phyloP scores from a whole-genome alignment of 92 coral and sea anemone species.

The Paramuricea clavata region DNA sequence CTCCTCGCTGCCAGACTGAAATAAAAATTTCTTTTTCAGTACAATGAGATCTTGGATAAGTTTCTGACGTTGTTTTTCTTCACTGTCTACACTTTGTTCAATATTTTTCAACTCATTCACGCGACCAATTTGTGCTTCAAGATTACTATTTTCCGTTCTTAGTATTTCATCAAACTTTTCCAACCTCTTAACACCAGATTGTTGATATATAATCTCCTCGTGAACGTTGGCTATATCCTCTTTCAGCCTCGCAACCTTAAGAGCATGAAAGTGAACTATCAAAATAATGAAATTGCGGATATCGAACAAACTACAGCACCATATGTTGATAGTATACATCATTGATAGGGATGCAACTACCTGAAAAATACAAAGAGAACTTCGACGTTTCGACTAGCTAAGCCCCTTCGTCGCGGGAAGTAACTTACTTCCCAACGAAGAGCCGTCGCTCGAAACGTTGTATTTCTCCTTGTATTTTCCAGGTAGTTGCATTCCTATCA shows the following conservation, averaged over 20 bases:
- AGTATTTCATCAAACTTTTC: constrained; percentile 85
- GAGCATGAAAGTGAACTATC: neutral
- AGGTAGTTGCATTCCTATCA: too few relatives aligned
- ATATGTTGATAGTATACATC: too few relatives aligned
- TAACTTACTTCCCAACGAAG: too few relatives aligned
- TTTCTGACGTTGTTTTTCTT: constrained; percentile 81
- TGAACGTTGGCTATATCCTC: constrained; percentile 85
- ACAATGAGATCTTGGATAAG: constrained; percentile 62
- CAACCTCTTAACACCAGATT: constrained; percentile 74
- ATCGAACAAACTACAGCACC: too few relatives aligned
- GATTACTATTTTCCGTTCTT: constrained; percentile 53
- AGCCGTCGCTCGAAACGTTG: too few relatives aligned
- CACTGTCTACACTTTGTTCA: constrained; percentile 64
- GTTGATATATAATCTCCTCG: constrained; percentile 66
- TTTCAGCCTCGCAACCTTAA: constrained; percentile 85
- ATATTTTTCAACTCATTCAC: constrained; percentile 72
- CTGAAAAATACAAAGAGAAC: too few relatives aligned
- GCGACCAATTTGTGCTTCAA: constrained; percentile 69
- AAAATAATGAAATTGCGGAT: neutral
- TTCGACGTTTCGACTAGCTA: too few relatives aligned
- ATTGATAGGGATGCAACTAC: too few relatives aligned
- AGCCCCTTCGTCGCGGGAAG: too few relatives aligned
- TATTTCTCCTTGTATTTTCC: too few relatives aligned
- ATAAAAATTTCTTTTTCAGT: constrained; percentile 52
- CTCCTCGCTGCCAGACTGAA: constrained; percentile 56